phyloP scores from a whole-genome alignment of 2,113 vertebrate genomes.

The Phalacrocorax carbo region DNA sequence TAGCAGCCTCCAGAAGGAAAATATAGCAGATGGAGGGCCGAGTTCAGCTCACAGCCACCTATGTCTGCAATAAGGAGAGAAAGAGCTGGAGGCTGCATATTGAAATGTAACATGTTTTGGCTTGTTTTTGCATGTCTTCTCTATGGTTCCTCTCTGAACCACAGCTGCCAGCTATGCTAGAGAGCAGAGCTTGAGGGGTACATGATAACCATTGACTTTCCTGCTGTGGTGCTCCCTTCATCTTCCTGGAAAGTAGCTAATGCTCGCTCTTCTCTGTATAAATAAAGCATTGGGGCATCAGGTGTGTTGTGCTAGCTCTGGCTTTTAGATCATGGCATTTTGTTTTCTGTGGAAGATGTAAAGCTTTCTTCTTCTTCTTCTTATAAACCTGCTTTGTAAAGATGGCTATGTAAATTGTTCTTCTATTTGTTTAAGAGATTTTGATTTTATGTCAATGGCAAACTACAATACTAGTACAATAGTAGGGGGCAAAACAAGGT shows the following conservation, averaged over 20 bases:
- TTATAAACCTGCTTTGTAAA: neutral
- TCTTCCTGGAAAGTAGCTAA: neutral
- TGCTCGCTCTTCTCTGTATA: neutral
- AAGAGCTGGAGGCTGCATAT: neutral
- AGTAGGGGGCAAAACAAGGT: neutral
- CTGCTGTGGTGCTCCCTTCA: neutral
- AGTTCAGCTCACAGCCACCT: neutral
- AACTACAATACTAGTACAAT: neutral
- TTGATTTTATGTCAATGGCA: neutral
- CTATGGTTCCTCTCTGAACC: neutral
- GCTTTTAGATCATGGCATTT: neutral
- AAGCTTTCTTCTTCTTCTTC: neutral
- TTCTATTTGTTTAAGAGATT: neutral
- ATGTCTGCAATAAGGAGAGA: neutral
- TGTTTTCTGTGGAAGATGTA: neutral
- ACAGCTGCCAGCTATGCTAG: neutral
- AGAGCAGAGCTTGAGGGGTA: neutral
- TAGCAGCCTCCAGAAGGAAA: slow-evolving; percentile 18
- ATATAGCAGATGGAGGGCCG: neutral
- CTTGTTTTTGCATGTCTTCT: neutral
- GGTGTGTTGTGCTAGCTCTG: neutral
- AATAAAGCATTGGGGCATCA: neutral
- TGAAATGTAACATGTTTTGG: neutral
- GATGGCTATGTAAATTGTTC: neutral
- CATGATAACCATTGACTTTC: neutral